These are phyloP conservation scores for Lepilemur septentrionalis DNA, from an alignment of 2,797 vertebrate genomes.

Conservation along the genomic window DNA sequence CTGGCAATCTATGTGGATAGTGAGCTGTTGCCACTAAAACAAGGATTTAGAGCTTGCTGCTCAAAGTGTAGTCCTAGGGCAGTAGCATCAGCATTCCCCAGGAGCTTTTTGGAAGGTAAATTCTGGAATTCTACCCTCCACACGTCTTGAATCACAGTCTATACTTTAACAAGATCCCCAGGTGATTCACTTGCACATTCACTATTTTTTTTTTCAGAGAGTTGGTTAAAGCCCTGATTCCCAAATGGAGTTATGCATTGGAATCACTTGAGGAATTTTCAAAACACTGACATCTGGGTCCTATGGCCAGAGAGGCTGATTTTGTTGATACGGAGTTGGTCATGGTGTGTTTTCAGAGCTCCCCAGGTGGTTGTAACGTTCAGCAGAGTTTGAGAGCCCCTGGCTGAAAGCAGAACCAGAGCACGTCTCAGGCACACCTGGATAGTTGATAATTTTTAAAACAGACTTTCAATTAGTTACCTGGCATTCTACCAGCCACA, in stretches of 20 bases:
- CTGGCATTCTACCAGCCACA: constrained; percentile 20
- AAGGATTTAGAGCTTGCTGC: background rate
- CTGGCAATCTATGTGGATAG: background rate
- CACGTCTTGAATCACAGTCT: background rate
- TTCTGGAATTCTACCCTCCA: background rate
- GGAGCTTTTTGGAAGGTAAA: background rate
- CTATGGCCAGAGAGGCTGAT: background rate
- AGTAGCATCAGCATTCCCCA: background rate
- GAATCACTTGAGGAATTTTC: background rate
- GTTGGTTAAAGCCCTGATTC: background rate
- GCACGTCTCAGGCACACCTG: background rate
- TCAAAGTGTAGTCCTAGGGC: background rate
- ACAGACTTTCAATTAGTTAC: background rate
- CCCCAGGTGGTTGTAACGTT: background rate
- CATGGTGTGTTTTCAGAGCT: background rate
- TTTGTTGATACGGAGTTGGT: background rate
- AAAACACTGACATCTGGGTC: background rate
- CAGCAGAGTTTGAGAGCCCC: background rate
- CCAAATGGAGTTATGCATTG: background rate
- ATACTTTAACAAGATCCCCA: background rate
- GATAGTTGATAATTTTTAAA: background rate
- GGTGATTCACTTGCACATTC: background rate
- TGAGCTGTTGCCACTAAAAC: background rate
- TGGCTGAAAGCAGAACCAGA: background rate
- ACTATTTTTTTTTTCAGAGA: background rate